phyloP scores from a whole-genome alignment of 64 coral and sea anemone genomes.

The Acropora tenuis region DNA sequence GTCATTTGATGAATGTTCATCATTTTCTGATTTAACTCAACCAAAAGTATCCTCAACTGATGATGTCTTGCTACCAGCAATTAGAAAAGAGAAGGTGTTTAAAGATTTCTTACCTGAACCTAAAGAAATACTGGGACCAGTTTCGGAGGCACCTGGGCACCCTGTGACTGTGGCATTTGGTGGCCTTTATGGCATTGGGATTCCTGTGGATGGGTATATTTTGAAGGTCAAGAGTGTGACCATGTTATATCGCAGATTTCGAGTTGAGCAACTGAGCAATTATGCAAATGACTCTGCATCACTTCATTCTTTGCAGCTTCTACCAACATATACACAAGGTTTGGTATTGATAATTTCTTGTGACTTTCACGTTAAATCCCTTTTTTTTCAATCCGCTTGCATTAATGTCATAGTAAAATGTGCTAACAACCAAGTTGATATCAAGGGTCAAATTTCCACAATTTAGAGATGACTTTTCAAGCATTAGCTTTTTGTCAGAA shows the following conservation, averaged over 20 bases:
- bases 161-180: constrained; percentile 79
- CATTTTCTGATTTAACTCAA: not conserved
- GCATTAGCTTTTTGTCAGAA: too few relatives aligned
- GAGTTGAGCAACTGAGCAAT: constrained; percentile 79
- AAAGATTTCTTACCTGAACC: constrained; percentile 75
- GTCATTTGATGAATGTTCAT: constrained; percentile 76
- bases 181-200: constrained; percentile 77
- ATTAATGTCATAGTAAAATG: too few relatives aligned
- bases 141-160: constrained; percentile 78
- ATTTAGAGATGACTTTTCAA: too few relatives aligned
- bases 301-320: constrained; percentile 80
- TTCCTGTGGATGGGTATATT: constrained; percentile 60
- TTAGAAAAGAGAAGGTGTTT: constrained; percentile 74
- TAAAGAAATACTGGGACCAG: constrained; percentile 79
- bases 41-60: not conserved
- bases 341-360: not conserved
- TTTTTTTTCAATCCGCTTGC: not conserved
- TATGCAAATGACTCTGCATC: constrained; percentile 56
- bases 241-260: constrained; percentile 90
- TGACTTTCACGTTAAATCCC: not conserved
- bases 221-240: constrained; percentile 66
- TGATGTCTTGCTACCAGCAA: constrained; percentile 62
- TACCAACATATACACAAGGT: constrained; percentile 91
- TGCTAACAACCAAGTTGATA: too few relatives aligned
- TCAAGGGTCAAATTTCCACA: too few relatives aligned